A percentile compares a stretch with the other conserved stretches of the same genome.
phyloP scores from a whole-genome alignment of 1,140 invertebrate genomes.

The Drosophila nigrodunni region DNA sequence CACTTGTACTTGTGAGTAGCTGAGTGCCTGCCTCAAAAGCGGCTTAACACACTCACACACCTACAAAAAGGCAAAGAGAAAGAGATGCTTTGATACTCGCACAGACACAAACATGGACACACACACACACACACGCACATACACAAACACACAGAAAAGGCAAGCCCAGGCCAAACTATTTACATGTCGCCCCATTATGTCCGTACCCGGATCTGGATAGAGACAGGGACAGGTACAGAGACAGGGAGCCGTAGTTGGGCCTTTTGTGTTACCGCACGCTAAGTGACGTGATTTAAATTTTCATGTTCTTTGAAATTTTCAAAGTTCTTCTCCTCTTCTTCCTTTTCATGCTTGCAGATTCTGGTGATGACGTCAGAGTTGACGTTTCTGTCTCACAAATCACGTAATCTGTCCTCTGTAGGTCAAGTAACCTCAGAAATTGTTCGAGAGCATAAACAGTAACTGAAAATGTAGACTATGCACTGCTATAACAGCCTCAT shows the following conservation, averaged over 20 bases:
- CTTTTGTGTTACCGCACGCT: constrained; percentile 53
- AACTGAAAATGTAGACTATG: constrained; percentile 13
- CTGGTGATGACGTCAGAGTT: constrained; percentile 35
- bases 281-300: constrained; percentile 82
- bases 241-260: constrained; percentile 19
- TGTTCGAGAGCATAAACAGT: constrained; percentile 49
- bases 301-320: constrained; percentile 70
- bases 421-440: constrained; percentile 57
- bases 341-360: not conserved
- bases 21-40: constrained; percentile 74
- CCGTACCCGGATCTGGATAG: constrained; percentile 17
- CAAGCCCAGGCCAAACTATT: constrained; percentile 68
- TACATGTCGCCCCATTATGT: constrained; percentile 73
- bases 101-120: constrained; percentile 17
- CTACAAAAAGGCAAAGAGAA: constrained; percentile 1
- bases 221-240: not conserved
- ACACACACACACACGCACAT: constrained; percentile 19
- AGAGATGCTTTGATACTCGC: constrained; percentile 21
- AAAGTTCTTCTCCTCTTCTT: constrained; percentile 16
- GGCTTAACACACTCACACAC: constrained; percentile 59
- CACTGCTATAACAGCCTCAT: not conserved
- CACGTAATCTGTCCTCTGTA: constrained; percentile 71
- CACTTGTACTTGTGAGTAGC: constrained; percentile 41
- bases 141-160: constrained; percentile 2
- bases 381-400: constrained; percentile 58